Conservation (phyloP, 2,888 invertebrate species). For the Punctoribates punctum region DNA sequence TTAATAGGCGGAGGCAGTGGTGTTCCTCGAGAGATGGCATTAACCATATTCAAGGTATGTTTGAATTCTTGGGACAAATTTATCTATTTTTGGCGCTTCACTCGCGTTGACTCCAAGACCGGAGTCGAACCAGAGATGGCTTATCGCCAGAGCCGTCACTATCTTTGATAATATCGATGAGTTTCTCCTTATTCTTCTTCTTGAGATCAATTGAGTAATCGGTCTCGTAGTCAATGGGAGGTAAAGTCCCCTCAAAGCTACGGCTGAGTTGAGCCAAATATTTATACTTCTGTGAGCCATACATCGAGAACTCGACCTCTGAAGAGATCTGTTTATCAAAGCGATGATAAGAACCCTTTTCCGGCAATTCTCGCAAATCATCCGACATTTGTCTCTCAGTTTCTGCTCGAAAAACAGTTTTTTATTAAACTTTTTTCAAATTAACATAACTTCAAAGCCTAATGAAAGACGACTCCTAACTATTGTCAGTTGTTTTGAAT, state of each 20-base stretch:
- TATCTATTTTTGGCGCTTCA: too few species aligned
- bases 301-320: constrained; percentile 8
- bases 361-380: neutral
- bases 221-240: constrained; percentile 22
- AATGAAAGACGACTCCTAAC: too few species aligned
- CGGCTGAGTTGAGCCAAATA: constrained; percentile 22
- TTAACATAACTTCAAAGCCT: too few species aligned
- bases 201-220: constrained; percentile 33
- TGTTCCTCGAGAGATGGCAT: too few species aligned
- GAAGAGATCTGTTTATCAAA: neutral
- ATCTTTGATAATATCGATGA: neutral
- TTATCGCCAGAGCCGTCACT: neutral
- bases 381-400: too few species aligned
- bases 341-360: neutral
- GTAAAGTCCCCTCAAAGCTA: constrained; percentile 2
- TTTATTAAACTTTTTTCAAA: too few species aligned
- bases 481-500: too few species aligned
- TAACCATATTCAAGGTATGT: too few species aligned
- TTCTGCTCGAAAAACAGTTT: too few species aligned
- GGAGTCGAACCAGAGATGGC: neutral
- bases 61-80: too few species aligned
- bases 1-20: too few species aligned
- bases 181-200: constrained; percentile 5
- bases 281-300: constrained; percentile 16
- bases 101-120: constrained; percentile 7